These are phyloP conservation scores for Heterodera carotae DNA, from an alignment of 1,140 invertebrate genomes.

Conservation along the genomic window DNA sequence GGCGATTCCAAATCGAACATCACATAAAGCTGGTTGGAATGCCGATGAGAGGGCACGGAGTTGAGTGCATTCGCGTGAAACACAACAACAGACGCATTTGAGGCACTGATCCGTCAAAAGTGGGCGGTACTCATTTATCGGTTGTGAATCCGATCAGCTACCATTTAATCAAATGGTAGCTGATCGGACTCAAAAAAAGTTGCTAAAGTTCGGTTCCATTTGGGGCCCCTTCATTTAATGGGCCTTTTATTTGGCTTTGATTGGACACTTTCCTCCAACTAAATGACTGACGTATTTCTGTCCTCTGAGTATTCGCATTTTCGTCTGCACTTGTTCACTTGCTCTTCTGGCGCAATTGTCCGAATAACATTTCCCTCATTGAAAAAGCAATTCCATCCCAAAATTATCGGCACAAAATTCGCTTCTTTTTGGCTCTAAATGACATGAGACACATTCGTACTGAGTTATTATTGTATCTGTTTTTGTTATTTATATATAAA, in stretches of 20 bases:
- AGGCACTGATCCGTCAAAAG: background rate
- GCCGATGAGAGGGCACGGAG: background rate
- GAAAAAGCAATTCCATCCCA: slow-evolving; percentile 28
- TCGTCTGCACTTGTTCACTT: slow-evolving; percentile 7
- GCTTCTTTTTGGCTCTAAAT: background rate
- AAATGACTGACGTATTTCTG: background rate
- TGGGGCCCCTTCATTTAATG: background rate
- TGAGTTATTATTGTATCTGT: too few species aligned
- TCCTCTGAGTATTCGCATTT: slow-evolving; percentile 13
- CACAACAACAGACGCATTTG: slow-evolving; percentile 15
- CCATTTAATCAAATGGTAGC: background rate
- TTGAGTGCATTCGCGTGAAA: background rate
- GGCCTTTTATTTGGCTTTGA: background rate
- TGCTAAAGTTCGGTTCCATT: too few species aligned
- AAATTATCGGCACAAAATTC: slow-evolving; percentile 6
- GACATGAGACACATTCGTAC: too few species aligned
- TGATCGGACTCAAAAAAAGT: too few species aligned
- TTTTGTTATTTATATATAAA: too few species aligned
- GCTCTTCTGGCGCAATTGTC: slow-evolving; percentile 13
- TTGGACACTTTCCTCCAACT: too few species aligned
- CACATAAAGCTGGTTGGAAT: slow-evolving; percentile 15
- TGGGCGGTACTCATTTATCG: background rate
- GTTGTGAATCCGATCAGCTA: too few species aligned
- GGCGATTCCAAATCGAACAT: slow-evolving; percentile 27
- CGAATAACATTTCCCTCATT: slow-evolving; percentile 9